Evolutionary conservation across 1,140 invertebrate genomes (phyloP).

Genomic region (Aethina tumida): DNA sequence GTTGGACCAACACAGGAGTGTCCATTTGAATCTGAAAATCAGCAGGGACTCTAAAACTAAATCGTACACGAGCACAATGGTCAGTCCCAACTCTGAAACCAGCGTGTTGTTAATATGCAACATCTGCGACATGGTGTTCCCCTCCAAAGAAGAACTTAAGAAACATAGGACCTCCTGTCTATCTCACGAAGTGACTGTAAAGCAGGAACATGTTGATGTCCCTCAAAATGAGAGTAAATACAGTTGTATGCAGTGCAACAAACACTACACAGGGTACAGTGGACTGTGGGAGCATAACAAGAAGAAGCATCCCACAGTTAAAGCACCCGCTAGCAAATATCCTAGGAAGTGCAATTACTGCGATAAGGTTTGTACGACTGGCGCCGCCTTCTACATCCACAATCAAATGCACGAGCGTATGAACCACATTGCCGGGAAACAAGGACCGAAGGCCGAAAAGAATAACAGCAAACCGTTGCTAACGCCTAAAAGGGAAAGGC

Average conservation of each 20-base stretch:
- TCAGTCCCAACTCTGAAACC: conserved; percentile 19
- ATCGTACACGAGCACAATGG: conserved; percentile 22
- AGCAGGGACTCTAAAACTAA: conserved; percentile 37
- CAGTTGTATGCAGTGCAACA: conserved; percentile 21
- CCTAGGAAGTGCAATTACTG: conserved; percentile 28
- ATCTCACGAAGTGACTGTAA: not conserved
- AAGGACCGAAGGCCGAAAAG: conserved; percentile 2
- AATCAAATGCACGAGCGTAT: conserved; percentile 26
- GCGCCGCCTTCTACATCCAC: conserved; percentile 22
- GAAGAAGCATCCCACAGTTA: conserved; percentile 18
- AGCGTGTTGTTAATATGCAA: conserved; percentile 18
- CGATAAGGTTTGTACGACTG: conserved; percentile 22
- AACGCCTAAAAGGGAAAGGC: conserved; percentile 1
- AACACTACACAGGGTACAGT: conserved; percentile 19
- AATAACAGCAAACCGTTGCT: no score
- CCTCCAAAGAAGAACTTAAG: conserved; percentile 21
- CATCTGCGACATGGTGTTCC: conserved; percentile 24
- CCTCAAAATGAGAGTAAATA: conserved; percentile 14
- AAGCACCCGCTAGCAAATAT: conserved; percentile 12
- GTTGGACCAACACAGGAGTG: conserved; percentile 51
- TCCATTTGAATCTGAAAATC: conserved; percentile 54
- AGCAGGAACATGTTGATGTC: not conserved
- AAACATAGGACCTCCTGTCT: conserved; percentile 15
- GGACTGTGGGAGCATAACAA: conserved; percentile 27
- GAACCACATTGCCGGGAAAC: conserved; percentile 2